Base-by-base conservation (phyloP, 2,113 vertebrate genomes). In the Neotoma lepida region DNA sequence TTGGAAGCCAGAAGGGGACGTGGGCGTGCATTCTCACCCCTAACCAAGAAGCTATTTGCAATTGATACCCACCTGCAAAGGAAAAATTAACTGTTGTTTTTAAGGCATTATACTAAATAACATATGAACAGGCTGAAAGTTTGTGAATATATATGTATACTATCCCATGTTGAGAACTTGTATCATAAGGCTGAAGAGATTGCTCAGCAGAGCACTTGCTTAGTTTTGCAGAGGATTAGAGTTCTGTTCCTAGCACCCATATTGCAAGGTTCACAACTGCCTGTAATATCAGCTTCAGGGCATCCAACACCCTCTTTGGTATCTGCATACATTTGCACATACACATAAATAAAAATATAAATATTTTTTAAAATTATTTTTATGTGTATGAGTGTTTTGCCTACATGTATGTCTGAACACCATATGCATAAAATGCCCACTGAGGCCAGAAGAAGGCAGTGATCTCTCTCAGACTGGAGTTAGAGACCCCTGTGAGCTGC, bases 91-190 rank as follows among this genome's bases (percentile, higher is more conserved):
- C 14, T 89, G 6, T 77, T 91, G 14, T 74, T 93, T 95, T 94
- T 44, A 84, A 82, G 94, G 54, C 56, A 30, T 91, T 94, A 24
- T 71, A 54, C 26, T 85, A 90, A 94, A 39, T 96, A 63, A 17
- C 41, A 85, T 81, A 82, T 93, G 93, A 92, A 92, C 30, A 86
- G 26, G 10, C 33, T 90, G 10, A 85, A 61, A 73, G 15, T 76
- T 33, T 68, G 35, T 46, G 20, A 86, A 28, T 76, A 13, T 77
- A 17, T 93, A 9, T 78, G 44, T 88, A 6, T 94, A 63, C 17
- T 85, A 22, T 96, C 82, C 17, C 35, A 68, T 95, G 41, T 92
- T 93, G 95, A 92, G 2, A 88, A 54, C 54, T 95, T 95, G 54
- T 68, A 51, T 95, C 66, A 82, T 95, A 28, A 39, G 58, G 26